Conservation (phyloP, 2,797 vertebrate genomes). For the Gastrophryne carolinensis region DNA sequence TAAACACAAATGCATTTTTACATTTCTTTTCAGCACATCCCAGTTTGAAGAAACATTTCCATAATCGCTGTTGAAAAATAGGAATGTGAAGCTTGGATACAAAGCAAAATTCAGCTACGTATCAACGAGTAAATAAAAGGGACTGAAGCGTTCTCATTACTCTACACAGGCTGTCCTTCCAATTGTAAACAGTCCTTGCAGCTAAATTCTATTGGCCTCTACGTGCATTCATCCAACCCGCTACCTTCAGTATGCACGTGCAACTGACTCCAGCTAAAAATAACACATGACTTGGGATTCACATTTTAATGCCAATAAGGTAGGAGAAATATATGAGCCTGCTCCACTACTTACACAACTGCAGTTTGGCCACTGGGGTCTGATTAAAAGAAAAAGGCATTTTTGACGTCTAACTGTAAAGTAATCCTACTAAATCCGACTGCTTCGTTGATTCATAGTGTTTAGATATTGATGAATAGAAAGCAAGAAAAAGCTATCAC, state of each 20-base stretch:
- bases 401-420: too few relatives aligned
- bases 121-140: slow-evolving; percentile 16
- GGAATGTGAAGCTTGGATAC: slow-evolving; percentile 19
- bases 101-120: slow-evolving; percentile 24
- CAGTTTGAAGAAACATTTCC: slow-evolving; percentile 5
- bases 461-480: too few relatives aligned
- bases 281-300: background rate
- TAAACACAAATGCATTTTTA: slow-evolving; percentile 14
- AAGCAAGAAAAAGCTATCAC: too few relatives aligned
- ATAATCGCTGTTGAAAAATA: slow-evolving; percentile 14
- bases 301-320: background rate
- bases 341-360: too few relatives aligned
- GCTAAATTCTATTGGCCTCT: background rate
- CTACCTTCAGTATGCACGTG: background rate
- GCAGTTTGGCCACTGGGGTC: too few relatives aligned
- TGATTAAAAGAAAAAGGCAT: too few relatives aligned
- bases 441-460: too few relatives aligned
- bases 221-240: background rate
- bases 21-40: slow-evolving; percentile 31
- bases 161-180: background rate
- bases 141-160: background rate
- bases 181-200: slow-evolving; percentile 10
- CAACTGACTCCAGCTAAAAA: background rate
- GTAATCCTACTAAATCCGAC: too few relatives aligned
- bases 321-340: too few relatives aligned